Conservation (phyloP, 2,113 vertebrate species). For the Perccottus glenii region DNA sequence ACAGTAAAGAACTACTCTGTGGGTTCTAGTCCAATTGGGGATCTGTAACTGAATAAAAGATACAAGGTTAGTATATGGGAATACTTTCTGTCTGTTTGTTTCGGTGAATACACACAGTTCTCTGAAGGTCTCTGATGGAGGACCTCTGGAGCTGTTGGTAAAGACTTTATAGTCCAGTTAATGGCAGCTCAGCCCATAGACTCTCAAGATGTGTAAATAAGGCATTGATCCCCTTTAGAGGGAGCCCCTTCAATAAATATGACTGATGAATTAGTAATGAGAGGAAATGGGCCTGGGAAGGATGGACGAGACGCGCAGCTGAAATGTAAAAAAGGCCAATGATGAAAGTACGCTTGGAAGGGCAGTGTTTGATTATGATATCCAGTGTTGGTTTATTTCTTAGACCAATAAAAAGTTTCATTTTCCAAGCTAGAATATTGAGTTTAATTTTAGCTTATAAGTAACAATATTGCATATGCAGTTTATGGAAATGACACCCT, state of each 20-base stretch:
- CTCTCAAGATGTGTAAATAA: conserved; percentile 77
- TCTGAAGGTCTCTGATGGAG: conserved; percentile 40
- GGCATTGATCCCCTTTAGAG: conserved; percentile 70
- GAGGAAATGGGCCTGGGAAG: conserved; percentile 63
- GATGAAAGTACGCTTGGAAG: not conserved
- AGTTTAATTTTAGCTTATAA: conserved; percentile 14
- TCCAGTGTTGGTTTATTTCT: conserved; percentile 11
- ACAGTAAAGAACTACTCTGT: too few species aligned
- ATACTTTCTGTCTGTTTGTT: conserved; percentile 23
- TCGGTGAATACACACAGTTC: conserved; percentile 39
- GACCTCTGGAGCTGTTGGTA: conserved; percentile 62
- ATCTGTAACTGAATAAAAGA: too few species aligned
- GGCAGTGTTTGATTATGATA: not conserved
- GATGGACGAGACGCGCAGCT: conserved; percentile 10
- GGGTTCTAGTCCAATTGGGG: too few species aligned
- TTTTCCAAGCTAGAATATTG: conserved; percentile 20
- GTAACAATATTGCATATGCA: conserved; percentile 20
- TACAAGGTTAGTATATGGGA: not conserved
- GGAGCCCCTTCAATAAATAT: conserved; percentile 71
- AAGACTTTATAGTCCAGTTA: conserved; percentile 69
- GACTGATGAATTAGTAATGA: conserved; percentile 78
- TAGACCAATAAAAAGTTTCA: conserved; percentile 12
- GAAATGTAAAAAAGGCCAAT: not conserved
- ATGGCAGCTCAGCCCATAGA: conserved; percentile 62
- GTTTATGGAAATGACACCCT: conserved; percentile 26